Evolutionary conservation across 2,113 vertebrate species (phyloP).

Genomic region (Phyllostomus discolor): DNA sequence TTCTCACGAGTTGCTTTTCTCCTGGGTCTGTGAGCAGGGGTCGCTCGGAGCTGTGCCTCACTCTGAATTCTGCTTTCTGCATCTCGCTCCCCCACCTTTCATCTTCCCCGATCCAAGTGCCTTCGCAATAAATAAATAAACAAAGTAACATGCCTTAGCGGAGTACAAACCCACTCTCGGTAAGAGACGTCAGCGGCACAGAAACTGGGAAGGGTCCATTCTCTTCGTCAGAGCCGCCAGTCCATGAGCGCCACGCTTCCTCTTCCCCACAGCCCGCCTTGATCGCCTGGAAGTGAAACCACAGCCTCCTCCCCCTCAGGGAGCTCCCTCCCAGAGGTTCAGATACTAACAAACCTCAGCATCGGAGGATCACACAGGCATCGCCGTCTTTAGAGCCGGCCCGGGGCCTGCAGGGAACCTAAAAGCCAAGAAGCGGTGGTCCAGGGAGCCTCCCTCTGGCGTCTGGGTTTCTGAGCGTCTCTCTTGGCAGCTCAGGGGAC

Average conservation of each 20-base stretch:
- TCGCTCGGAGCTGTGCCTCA: neutral
- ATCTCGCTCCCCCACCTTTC: constrained; percentile 1
- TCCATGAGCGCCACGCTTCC: constrained; percentile 1
- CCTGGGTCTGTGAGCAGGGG: neutral
- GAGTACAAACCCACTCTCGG: constrained; percentile 23
- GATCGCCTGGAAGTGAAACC: neutral
- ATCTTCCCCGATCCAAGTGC: constrained; percentile 26
- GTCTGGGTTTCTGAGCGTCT: neutral
- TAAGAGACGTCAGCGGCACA: neutral
- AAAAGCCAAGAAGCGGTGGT: fast-evolving
- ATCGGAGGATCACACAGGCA: neutral
- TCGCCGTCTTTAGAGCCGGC: fast-evolving
- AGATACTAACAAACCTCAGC: neutral
- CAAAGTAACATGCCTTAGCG: neutral
- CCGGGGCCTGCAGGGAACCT: neutral
- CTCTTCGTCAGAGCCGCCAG: neutral
- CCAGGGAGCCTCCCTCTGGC: neutral
- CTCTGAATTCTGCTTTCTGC: constrained; percentile 17
- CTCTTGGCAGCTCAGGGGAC: neutral
- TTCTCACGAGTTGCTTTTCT: neutral
- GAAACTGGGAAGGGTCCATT: neutral
- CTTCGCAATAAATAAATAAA: constrained; percentile 48
- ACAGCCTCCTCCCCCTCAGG: neutral
- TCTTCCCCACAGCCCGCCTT: neutral
- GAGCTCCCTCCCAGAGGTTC: neutral